These are phyloP conservation scores for Notolabrus celidotus DNA, from an alignment of 2,797 vertebrate species.

Conservation along the genomic window DNA sequence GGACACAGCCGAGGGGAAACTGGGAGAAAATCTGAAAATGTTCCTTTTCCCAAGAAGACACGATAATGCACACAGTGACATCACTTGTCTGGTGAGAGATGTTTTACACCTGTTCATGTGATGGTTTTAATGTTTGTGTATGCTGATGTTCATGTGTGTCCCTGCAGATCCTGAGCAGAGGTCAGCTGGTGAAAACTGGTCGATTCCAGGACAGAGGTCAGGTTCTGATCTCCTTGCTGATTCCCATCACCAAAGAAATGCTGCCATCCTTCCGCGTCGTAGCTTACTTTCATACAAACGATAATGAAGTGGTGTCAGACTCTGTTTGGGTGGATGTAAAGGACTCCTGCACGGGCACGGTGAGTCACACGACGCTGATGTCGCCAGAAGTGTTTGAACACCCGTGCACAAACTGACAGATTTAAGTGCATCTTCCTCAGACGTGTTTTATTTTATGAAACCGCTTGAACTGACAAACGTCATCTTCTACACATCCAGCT, in stretches of 20 bases:
- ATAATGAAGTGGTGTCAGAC: slow-evolving; percentile 82
- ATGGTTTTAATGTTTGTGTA: not conserved
- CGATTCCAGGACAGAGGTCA: slow-evolving; percentile 69
- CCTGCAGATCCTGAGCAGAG: slow-evolving; percentile 86
- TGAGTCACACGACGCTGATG: slow-evolving; percentile 57
- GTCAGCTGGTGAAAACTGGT: slow-evolving; percentile 74
- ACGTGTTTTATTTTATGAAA: no score
- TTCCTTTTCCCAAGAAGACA: slow-evolving; percentile 77
- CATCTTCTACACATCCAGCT: slow-evolving; percentile 28
- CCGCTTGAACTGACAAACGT: not conserved
- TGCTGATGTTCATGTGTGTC: slow-evolving; percentile 4
- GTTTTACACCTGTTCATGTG: not conserved
- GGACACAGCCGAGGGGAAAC: slow-evolving; percentile 60
- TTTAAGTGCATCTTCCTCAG: not conserved
- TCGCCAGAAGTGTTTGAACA: no score
- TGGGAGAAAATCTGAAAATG: slow-evolving; percentile 76
- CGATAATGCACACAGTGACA: slow-evolving; percentile 18
- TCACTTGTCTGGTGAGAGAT: slow-evolving; percentile 89
- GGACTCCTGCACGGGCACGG: slow-evolving; percentile 89
- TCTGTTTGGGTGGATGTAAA: slow-evolving; percentile 90
- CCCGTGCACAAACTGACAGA: no score
- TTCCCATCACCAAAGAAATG: slow-evolving; percentile 80
- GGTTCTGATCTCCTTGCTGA: slow-evolving; percentile 72
- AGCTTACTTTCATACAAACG: slow-evolving; percentile 82
- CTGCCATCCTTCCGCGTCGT: slow-evolving; percentile 91